These are phyloP conservation scores for Vireo altiloquus DNA, from an alignment of 2,113 vertebrate genomes.

Conservation along the genomic window DNA sequence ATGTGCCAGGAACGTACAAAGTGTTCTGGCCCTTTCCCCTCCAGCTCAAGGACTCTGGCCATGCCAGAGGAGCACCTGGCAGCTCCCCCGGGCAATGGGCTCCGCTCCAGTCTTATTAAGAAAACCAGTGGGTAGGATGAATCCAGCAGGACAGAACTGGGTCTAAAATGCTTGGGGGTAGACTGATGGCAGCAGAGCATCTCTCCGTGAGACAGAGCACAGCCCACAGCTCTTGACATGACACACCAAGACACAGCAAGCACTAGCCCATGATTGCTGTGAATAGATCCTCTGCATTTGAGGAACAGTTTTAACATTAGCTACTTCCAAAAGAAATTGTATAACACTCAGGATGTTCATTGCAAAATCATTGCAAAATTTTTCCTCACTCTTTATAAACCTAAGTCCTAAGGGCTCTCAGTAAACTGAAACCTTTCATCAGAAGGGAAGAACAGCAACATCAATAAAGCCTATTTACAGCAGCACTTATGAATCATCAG, in stretches of 20 bases:
- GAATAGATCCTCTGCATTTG: not conserved
- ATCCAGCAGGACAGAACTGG: not conserved
- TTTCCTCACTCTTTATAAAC: not conserved
- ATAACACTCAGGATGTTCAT: not conserved
- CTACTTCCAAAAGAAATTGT: not conserved
- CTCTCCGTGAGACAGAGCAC: not conserved
- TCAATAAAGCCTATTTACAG: slow-evolving; percentile 18
- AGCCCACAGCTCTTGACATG: not conserved
- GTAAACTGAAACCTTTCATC: not conserved
- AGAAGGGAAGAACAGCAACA: not conserved
- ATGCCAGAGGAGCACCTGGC: slow-evolving; percentile 20
- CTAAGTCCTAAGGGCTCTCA: not conserved
- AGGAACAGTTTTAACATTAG: not conserved
- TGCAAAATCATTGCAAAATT: not conserved
- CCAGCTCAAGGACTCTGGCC: not conserved
- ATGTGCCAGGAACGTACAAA: fast-evolving
- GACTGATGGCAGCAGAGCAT: not conserved
- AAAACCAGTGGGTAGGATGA: not conserved
- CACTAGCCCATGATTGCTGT: not conserved
- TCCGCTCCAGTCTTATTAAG: slow-evolving; percentile 21
- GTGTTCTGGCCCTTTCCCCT: not conserved
- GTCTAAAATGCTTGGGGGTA: not conserved
- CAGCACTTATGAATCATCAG: slow-evolving; percentile 18
- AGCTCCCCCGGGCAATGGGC: not conserved
- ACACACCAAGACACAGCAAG: not conserved